Conservation (phyloP, 2,797 vertebrate genomes). For the Hapalemur alaotrensis region DNA sequence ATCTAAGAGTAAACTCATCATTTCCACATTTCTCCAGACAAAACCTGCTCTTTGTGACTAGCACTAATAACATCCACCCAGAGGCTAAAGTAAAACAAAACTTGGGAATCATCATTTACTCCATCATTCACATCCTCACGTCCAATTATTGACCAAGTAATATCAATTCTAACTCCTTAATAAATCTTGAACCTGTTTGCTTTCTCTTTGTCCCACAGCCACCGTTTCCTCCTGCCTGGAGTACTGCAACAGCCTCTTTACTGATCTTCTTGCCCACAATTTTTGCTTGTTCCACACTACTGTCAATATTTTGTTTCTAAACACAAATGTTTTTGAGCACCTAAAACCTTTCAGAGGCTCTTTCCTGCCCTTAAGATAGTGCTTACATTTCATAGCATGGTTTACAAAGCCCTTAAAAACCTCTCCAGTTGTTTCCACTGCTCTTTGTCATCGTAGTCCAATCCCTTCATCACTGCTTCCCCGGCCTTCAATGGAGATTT, state of each 20-base stretch:
- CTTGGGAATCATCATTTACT: not conserved
- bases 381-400: not conserved
- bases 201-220: not conserved
- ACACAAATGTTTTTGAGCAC: not conserved
- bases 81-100: not conserved
- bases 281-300: not conserved
- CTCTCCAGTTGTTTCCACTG: not conserved
- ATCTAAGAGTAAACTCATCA: not conserved
- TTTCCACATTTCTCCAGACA: not conserved
- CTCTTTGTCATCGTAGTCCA: not conserved
- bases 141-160: not conserved
- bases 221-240: not conserved
- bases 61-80: not conserved
- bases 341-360: conserved; percentile 25
- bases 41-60: not conserved
- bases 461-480: not conserved
- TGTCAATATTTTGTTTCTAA: not conserved
- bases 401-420: not conserved
- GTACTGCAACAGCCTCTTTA: not conserved
- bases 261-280: not conserved
- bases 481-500: not conserved
- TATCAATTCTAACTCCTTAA: not conserved
- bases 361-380: not conserved
- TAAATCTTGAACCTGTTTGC: not conserved
- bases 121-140: not conserved